Percentiles rank a stretch among this genome's conserved stretches.
phyloP scores from a whole-genome alignment of 1,140 invertebrate species.

The Neodiprion pinetum region DNA sequence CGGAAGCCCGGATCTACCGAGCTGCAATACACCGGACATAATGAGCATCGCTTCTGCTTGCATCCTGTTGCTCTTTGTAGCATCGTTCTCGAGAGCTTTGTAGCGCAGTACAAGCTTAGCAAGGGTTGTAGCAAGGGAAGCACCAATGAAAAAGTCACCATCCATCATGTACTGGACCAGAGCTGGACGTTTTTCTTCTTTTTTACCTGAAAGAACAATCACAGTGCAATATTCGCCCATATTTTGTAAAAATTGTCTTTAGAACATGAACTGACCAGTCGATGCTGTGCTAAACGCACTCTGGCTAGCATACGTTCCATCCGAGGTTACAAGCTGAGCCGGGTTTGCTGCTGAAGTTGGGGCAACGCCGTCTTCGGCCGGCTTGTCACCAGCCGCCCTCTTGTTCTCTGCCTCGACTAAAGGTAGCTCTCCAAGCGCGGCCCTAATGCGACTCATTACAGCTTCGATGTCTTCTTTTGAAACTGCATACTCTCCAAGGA shows the following conservation, averaged over 20 bases:
- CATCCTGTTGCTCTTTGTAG: constrained; percentile 71
- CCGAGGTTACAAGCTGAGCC: constrained; percentile 87
- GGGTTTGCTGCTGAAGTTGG: constrained; percentile 46
- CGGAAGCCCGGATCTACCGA: constrained; percentile 73
- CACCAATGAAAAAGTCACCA: constrained; percentile 96
- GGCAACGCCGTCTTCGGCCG: constrained; percentile 58
- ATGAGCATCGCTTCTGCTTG: constrained; percentile 88
- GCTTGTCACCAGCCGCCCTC: constrained; percentile 70
- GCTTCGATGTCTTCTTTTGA: constrained; percentile 78
- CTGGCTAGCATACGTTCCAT: constrained; percentile 98
- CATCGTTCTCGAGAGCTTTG: constrained; percentile 65
- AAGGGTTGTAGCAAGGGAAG: constrained; percentile 88
- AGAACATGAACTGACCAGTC: constrained; percentile 30
- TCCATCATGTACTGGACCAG: constrained; percentile 89
- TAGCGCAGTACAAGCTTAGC: constrained; percentile 89
- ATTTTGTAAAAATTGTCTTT: background rate
- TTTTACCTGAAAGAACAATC: constrained; percentile 58
- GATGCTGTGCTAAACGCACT: constrained; percentile 88
- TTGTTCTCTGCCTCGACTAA: constrained; percentile 90
- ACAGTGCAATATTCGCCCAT: background rate
- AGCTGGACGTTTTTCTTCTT: constrained; percentile 76
- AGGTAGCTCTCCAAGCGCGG: constrained; percentile 85
- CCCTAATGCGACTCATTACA: constrained; percentile 79
- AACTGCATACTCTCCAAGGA: constrained; percentile 94
- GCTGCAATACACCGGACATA: constrained; percentile 85